Base-by-base conservation (phyloP, 2,113 vertebrate genomes). In the Variabilichromis moorii region DNA sequence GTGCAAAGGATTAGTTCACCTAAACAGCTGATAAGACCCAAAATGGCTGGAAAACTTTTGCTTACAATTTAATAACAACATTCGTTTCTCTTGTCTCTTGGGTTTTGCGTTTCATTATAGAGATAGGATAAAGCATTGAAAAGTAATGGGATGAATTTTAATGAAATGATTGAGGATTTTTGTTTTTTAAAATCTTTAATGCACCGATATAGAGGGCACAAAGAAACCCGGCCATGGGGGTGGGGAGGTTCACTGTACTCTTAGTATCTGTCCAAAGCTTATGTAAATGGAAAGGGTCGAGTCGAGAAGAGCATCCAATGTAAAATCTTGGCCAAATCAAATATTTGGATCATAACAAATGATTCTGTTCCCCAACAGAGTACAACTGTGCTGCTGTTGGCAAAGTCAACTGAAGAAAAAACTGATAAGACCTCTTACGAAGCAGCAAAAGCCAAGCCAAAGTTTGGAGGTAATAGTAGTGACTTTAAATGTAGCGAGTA, bases 41-140 rank as follows among this genome's bases (percentile, higher is more conserved):
- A 86, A 86, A 88, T 3, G 11, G 10, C 55, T 37, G 10, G 8
- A 45, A 86, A 85, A 81, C 21, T 11, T 91, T 89, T 59, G 80
- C 24, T 55, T 85, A 63, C 83, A 84, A 94, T 92, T 93, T 86
- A 80, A 88, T 90, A 88, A 90, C 55, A 91, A 92, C 89, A 86
- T 88, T 80, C 61, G 31, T 84, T 83, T 81, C 83, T 84, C 86
- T 91, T 86, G 86, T 91, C 92, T 89, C 89, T 80, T 82, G 84
- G 86, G 91, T 57, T 95, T 90, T 88, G 85, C 17, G 82, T 90
- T 93, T 83, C 90, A 93, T 94, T 93, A 89, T 51, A 84, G 73
- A 87, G 90, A 93, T 89, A 90, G 85, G 81, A 88, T 81, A 76
- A 84, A 84, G 66, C 86, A 87, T 85, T 81, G 90, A 90, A 92